A percentile compares a stretch with the other conserved stretches of the same genome.
phyloP scores from a whole-genome alignment of 1,140 invertebrate species.

The Augochlora pura region DNA sequence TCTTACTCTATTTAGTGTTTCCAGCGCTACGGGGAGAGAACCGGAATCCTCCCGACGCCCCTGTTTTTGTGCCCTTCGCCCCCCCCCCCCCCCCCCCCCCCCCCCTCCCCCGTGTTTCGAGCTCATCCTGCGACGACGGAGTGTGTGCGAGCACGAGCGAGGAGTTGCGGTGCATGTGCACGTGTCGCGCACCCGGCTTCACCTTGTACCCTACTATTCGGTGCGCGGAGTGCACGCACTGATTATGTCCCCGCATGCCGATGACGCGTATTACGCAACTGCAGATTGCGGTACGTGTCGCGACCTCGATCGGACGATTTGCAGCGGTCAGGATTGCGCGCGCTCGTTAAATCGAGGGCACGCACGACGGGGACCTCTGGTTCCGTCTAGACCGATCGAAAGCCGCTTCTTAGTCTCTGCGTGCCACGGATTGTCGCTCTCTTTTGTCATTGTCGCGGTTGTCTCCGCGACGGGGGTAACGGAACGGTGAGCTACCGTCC shows the following conservation, averaged over 20 bases:
- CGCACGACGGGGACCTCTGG: neutral
- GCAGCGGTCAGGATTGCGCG: slow-evolving; percentile 17
- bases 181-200: slow-evolving; percentile 27
- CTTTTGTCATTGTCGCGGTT: no score
- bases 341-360: slow-evolving; percentile 35
- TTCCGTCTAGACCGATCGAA: neutral
- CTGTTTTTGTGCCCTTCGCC: no score
- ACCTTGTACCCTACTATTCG: slow-evolving; percentile 32
- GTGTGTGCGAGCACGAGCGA: neutral
- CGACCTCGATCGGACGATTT: slow-evolving; percentile 43
- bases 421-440: no score
- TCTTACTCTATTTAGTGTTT: slow-evolving; percentile 28
- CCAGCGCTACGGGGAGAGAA: slow-evolving; percentile 13
- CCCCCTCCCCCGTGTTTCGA: no score
- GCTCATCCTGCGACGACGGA: no score
- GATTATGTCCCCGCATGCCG: slow-evolving; percentile 45
- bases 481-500: no score
- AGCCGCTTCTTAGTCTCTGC: neutral
- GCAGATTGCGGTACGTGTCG: slow-evolving; percentile 43
- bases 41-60: neutral
- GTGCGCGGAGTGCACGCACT: slow-evolving; percentile 33
- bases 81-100: neutral
- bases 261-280: slow-evolving; percentile 51
- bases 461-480: no score
- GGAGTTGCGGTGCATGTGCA: slow-evolving; percentile 12